Evolutionary conservation across 2,888 invertebrate species (phyloP).

Genomic region (Agelastica alni): DNA sequence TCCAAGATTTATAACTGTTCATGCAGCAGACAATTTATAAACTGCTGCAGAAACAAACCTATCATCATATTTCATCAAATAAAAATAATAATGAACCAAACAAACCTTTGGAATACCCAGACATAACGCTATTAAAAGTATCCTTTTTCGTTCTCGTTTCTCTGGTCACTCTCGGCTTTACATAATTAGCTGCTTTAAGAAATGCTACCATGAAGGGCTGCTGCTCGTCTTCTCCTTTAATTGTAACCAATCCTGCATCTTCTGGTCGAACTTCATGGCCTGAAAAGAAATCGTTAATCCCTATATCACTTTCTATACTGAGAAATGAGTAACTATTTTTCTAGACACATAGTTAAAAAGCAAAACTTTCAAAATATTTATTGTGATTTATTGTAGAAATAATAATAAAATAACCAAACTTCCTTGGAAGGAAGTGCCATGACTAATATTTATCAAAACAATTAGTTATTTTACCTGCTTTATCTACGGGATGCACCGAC

Average conservation of each 20-base stretch:
- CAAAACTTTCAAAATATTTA: too few relatives aligned
- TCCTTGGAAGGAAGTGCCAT: conserved; percentile 1
- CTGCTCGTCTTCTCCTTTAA: conserved; percentile 76
- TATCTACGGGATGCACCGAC: conserved; percentile 73
- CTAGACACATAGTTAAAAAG: too few relatives aligned
- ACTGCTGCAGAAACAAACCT: too few relatives aligned
- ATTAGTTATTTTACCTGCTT: conserved; percentile 63
- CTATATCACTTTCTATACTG: too few relatives aligned
- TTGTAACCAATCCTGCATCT: conserved; percentile 81
- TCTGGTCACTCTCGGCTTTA: conserved; percentile 63
- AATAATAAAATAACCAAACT: too few relatives aligned
- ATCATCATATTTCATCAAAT: too few relatives aligned
- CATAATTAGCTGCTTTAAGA: conserved; percentile 66
- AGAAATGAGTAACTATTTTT: too few relatives aligned
- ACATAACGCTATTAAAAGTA: conserved; percentile 46
- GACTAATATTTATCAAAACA: neutral
- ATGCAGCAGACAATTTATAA: too few relatives aligned
- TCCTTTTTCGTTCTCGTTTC: conserved; percentile 62
- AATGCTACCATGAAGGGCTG: conserved; percentile 94
- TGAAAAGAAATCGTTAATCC: too few relatives aligned
- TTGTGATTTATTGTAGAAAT: too few relatives aligned
- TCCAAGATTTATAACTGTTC: too few relatives aligned
- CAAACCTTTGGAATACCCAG: conserved; percentile 25
- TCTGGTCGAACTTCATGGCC: conserved; percentile 83
- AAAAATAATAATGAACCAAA: too few relatives aligned